Percentiles rank a stretch among this genome's conserved stretches.
Conservation (phyloP, 2,113 vertebrate genomes). For the Menura novaehollandiae region DNA sequence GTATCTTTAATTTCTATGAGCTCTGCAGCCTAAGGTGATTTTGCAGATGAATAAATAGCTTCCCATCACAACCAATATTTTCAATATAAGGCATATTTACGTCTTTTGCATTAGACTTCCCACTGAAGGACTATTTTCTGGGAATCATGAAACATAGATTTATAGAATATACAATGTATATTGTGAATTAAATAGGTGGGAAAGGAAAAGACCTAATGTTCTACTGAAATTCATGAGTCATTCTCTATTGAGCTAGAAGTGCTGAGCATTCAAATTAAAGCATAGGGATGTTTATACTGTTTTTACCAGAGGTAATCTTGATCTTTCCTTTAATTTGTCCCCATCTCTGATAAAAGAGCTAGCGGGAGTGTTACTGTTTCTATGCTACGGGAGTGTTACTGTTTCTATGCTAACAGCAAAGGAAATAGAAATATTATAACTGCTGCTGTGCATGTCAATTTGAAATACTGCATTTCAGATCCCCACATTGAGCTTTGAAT, state of each 20-base stretch:
- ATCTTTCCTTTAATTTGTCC: conserved; percentile 56
- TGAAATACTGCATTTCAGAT: conserved; percentile 58
- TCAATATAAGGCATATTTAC: not conserved
- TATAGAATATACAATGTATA: not conserved
- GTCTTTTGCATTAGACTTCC: not conserved
- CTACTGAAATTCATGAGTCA: not conserved
- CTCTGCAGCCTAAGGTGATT: not conserved
- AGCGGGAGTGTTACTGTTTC: conserved; percentile 61
- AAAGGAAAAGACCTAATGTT: conserved; percentile 25
- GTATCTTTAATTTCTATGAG: not conserved
- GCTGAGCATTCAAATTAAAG: not conserved
- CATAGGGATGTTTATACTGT: conserved; percentile 18
- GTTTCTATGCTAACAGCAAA: no score
- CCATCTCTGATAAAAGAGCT: conserved; percentile 48
- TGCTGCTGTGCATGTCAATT: conserved; percentile 41
- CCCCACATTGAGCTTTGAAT: conserved; percentile 24
- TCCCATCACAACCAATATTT: not conserved
- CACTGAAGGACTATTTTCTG: not conserved
- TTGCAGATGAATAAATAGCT: not conserved
- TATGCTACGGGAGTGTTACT: no score
- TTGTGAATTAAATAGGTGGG: not conserved
- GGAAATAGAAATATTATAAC: conserved; percentile 59
- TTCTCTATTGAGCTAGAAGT: not conserved
- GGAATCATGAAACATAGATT: not conserved
- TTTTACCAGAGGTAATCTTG: conserved; percentile 55